Percentiles rank a stretch among this genome's conserved stretches.
These are phyloP conservation scores for Phalloptychus januarius DNA, from an alignment of 2,797 vertebrate species.

Conservation along the genomic window DNA sequence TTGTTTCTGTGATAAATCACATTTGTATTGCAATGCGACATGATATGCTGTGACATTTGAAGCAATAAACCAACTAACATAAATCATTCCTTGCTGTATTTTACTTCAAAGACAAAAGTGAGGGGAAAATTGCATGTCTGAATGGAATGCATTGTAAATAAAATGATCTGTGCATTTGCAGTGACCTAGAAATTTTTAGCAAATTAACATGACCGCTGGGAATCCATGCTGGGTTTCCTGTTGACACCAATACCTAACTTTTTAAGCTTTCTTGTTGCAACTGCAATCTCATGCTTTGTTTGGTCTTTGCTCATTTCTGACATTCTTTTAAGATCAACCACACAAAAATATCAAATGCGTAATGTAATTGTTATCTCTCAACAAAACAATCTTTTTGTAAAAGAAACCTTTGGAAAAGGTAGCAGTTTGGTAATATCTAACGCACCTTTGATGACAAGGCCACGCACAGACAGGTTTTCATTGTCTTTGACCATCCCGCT, in stretches of 20 bases:
- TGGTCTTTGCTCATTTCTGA: not conserved
- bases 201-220: slow-evolving; percentile 1
- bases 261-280: slow-evolving; percentile 2
- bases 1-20: slow-evolving; percentile 30
- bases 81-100: slow-evolving; percentile 7
- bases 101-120: not conserved
- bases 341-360: not conserved
- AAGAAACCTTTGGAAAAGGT: not conserved
- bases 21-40: slow-evolving; percentile 20
- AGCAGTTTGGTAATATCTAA: slow-evolving; percentile 20
- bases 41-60: slow-evolving; percentile 4
- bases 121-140: not conserved
- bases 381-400: not conserved
- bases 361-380: not conserved
- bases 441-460: slow-evolving; percentile 11
- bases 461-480: slow-evolving; percentile 14
- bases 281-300: slow-evolving; percentile 3
- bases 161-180: not conserved
- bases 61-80: slow-evolving; percentile 17
- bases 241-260: slow-evolving; percentile 2
- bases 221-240: slow-evolving; percentile 18
- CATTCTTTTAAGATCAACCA: not conserved
- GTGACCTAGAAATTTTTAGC: not conserved
- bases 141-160: slow-evolving; percentile 1
- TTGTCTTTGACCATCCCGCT: slow-evolving; percentile 13